A percentile compares a stretch with the other conserved stretches of the same genome.
Conservation (phyloP, 2,888 invertebrate species). For the Lepidocyrtoides sp. region DNA sequence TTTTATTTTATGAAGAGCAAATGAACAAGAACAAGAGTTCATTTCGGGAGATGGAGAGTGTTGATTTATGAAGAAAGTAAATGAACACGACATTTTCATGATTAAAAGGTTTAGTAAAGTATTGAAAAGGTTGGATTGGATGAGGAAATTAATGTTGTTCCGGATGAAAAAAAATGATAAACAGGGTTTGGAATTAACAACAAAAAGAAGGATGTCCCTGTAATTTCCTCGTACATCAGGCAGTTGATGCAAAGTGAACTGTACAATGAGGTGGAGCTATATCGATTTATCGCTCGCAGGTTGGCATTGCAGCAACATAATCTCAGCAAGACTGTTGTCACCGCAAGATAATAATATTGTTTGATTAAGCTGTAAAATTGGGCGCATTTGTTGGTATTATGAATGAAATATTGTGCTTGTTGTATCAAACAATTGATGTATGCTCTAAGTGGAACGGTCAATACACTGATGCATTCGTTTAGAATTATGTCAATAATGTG, state of each 20-base stretch:
- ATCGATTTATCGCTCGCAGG: conserved; percentile 80
- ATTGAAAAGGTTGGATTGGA: too few species aligned
- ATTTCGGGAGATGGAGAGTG: too few species aligned
- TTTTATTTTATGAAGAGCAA: neutral
- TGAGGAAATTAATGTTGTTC: neutral
- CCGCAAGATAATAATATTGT: neutral
- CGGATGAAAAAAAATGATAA: neutral
- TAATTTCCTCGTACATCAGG: conserved; percentile 74
- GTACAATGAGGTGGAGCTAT: conserved; percentile 83
- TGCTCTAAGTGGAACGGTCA: too few species aligned
- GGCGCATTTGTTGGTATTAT: neutral
- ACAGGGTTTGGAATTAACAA: conserved; percentile 19
- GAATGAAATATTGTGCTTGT: too few species aligned
- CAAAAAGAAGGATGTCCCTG: conserved; percentile 4
- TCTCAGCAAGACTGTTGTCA: neutral
- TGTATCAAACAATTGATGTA: too few species aligned
- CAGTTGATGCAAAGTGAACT: conserved; percentile 81
- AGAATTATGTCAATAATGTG: too few species aligned
- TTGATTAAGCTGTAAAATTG: neutral
- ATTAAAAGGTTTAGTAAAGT: too few species aligned
- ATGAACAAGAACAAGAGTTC: neutral
- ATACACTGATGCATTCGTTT: too few species aligned
- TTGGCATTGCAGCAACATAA: conserved; percentile 67
- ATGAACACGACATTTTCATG: too few species aligned
- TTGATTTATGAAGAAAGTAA: too few species aligned